Conservation (phyloP, 2,888 invertebrate genomes). For the Pristionchus fissidentatus region DNA sequence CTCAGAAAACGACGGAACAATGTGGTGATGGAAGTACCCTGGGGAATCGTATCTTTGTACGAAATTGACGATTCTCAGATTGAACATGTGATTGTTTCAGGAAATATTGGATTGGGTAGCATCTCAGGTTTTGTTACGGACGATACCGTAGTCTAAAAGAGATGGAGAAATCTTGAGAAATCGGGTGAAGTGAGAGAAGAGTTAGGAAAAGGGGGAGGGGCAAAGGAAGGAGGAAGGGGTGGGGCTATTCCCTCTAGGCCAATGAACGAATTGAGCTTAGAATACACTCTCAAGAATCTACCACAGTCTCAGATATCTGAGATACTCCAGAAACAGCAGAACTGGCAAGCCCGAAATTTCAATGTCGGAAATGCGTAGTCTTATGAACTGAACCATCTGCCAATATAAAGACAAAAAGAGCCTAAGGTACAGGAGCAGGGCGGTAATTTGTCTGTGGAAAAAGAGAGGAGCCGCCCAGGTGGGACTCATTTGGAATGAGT, state of each 20-base stretch:
- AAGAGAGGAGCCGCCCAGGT: slow-evolving; percentile 36
- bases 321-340: too few relatives aligned
- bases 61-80: not conserved
- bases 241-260: slow-evolving; percentile 41
- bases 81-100: not conserved
- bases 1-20: not conserved
- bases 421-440: not conserved
- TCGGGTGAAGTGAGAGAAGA: not conserved
- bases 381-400: slow-evolving; percentile 21
- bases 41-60: not conserved
- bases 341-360: not conserved
- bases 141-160: not conserved
- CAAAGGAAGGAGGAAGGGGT: not conserved
- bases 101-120: too few relatives aligned
- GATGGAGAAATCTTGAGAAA: not conserved
- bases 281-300: slow-evolving; percentile 10
- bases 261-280: slow-evolving; percentile 16
- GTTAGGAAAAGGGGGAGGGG: slow-evolving; percentile 15
- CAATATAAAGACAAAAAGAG: slow-evolving; percentile 17
- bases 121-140: not conserved
- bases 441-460: slow-evolving; percentile 21
- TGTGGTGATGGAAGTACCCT: not conserved
- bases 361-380: not conserved
- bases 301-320: slow-evolving; percentile 28
- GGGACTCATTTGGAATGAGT: not conserved